Evolutionary conservation across 2,113 vertebrate species (phyloP), one percentile per base, ranked within the genome.

Genomic region (Grallaria varia): DNA sequence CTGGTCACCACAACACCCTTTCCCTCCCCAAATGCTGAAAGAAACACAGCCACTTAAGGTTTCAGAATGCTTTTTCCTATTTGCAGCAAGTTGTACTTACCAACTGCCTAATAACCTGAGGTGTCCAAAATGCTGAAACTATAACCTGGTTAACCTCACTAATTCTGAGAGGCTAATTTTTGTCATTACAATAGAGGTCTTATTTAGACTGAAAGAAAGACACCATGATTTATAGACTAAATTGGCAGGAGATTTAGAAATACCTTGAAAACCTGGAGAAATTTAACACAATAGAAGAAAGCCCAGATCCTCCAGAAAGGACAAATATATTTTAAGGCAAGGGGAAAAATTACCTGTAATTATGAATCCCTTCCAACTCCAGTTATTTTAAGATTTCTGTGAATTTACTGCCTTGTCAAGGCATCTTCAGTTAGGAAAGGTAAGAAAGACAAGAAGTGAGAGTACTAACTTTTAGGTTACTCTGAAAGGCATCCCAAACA

Each of bases 51-150:
- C 69, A 62, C 74, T 89, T 78, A 84, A 0, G 0, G 49, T 42
- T 84, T 81, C 76, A 72, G 68, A 84, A 68, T 14, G 52, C 21
- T 73, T 76, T 49, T 60, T 45, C 37, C 58, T 58, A 47, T 64
- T 89, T 75, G 62, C 69, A 82, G 53, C 6, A 35, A 8, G 11
- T 11, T 62, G 80, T 45, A 66, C 17, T 56, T 64, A 73, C 35
- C 2, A 5, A 94, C 79, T 4, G 2, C 5, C 47, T 63, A 50
- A 88, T 84, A 84, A 27, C 45, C 53, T 14, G 23, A 68, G 52
- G 25, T 84, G 52, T 82, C 83, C 53, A 75, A 84, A 95, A 93
- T 58, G 37, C 73, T 94, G 91, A 71, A 92, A 93, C 75, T 86
- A 78, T 56, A 90, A 90, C 56, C 37, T 69, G n/a, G 18, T 89